Conservation (phyloP, 2,113 vertebrate species). For the Ellobius talpinus region DNA sequence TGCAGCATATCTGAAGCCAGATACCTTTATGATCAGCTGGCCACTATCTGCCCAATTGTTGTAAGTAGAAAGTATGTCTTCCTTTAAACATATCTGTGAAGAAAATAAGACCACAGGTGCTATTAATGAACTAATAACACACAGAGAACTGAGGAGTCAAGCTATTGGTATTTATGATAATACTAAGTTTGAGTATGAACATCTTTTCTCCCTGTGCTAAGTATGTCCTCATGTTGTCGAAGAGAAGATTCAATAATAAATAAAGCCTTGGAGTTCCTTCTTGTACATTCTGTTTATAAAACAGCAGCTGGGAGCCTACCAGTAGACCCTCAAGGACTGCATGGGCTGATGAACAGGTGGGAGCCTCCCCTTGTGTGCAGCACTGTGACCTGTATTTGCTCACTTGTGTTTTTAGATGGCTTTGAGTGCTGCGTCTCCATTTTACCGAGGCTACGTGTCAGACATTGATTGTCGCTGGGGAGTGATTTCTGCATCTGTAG, state of each 20-base stretch:
- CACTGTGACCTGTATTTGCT: not conserved
- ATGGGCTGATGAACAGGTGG: not conserved
- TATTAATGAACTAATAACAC: not conserved
- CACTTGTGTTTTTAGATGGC: conserved; percentile 93
- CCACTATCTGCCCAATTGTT: conserved; percentile 98
- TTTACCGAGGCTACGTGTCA: conserved; percentile 97
- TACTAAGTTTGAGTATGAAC: not conserved
- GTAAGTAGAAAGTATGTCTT: conserved; percentile 88
- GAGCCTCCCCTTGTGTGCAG: not conserved
- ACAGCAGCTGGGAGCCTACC: not conserved
- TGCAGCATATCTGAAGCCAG: conserved; percentile 98
- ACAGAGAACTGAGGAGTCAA: not conserved
- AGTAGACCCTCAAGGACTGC: not conserved
- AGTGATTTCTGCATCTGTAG: conserved; percentile 98
- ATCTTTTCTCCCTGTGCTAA: not conserved
- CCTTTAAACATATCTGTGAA: conserved; percentile 13
- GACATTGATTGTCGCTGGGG: conserved; percentile 99
- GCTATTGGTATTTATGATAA: not conserved
- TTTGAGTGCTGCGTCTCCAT: conserved; percentile 96
- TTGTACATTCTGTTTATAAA: not conserved
- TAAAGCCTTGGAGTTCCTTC: not conserved
- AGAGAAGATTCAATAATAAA: not conserved
- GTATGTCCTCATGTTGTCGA: not conserved
- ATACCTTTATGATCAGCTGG: conserved; percentile 98
- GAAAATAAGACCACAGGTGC: not conserved